These are phyloP conservation scores for Leptopilina myrica DNA, from an alignment of 2,888 invertebrate species.

Conservation along the genomic window DNA sequence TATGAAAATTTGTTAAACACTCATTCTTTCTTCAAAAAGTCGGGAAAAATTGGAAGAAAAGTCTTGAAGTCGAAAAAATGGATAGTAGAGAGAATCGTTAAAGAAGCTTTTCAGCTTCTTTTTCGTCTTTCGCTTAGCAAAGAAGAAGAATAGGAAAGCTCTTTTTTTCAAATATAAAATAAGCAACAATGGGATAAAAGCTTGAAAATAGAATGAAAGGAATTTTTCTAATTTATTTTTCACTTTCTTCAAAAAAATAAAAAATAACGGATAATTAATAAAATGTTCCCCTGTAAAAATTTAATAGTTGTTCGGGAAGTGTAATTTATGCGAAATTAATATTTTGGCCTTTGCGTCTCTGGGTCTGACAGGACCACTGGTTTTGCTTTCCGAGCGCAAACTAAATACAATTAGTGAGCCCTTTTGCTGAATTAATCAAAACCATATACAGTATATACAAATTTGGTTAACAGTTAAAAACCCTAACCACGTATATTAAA, in stretches of 20 bases:
- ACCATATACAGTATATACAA: neutral
- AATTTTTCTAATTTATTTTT: neutral
- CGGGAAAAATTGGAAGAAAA: neutral
- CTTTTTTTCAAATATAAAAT: neutral
- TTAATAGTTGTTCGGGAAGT: neutral
- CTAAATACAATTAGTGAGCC: constrained; percentile 1
- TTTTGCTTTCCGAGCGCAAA: neutral
- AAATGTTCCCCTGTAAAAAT: neutral
- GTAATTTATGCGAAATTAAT: constrained; percentile 8
- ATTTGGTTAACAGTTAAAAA: neutral
- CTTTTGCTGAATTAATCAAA: constrained; percentile 29
- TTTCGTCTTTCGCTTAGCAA: neutral
- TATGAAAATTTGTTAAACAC: neutral
- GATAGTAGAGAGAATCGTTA: constrained; percentile 5
- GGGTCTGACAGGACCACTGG: constrained; percentile 25
- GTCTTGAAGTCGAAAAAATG: neutral
- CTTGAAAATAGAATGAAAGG: neutral
- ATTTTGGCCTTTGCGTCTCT: constrained; percentile 31
- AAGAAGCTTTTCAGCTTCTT: constrained; percentile 1
- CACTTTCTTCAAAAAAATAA: neutral
- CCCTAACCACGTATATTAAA: neutral
- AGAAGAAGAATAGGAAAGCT: no score
- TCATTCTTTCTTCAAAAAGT: neutral
- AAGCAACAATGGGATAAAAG: neutral
- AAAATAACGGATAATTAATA: neutral